A percentile compares a stretch with the other conserved stretches of the same genome.
Conservation (phyloP, 2,888 invertebrate species). For the Geotrupes spiniger region DNA sequence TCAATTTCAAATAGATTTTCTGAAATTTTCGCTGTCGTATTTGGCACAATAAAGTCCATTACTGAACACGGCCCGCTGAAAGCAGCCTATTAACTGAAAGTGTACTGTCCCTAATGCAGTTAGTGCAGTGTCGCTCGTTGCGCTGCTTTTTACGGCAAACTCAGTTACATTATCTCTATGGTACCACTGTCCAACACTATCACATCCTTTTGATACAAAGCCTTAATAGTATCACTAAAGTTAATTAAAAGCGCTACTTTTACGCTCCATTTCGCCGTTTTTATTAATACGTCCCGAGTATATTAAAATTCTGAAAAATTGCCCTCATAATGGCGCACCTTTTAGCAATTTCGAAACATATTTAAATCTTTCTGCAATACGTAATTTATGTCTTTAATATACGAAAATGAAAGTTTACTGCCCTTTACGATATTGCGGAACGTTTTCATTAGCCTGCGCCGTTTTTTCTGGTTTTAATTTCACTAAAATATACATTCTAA, state of each 20-base stretch:
- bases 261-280: conserved; percentile 34
- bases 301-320: conserved; percentile 7
- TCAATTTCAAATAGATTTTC: conserved; percentile 7
- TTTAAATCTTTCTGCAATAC: conserved; percentile 5
- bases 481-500: no score
- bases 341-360: background rate
- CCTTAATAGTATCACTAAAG: conserved; percentile 30
- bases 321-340: background rate
- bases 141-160: conserved; percentile 43
- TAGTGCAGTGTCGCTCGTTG: conserved; percentile 25
- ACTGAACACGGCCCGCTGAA: conserved; percentile 42
- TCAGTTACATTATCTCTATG: conserved; percentile 44
- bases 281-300: conserved; percentile 1
- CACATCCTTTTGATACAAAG: conserved; percentile 26
- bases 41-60: conserved; percentile 49
- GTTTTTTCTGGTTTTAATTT: no score
- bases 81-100: conserved; percentile 50
- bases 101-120: conserved; percentile 49
- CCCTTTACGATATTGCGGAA: no score
- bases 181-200: conserved; percentile 30
- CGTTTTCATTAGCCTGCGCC: no score
- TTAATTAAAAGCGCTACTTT: conserved; percentile 37
- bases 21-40: conserved; percentile 14
- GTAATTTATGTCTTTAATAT: conserved; percentile 2
- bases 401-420: conserved; percentile 6